Base-by-base conservation (phyloP, 2,888 invertebrate species). In the Trichopria drosophilae region DNA sequence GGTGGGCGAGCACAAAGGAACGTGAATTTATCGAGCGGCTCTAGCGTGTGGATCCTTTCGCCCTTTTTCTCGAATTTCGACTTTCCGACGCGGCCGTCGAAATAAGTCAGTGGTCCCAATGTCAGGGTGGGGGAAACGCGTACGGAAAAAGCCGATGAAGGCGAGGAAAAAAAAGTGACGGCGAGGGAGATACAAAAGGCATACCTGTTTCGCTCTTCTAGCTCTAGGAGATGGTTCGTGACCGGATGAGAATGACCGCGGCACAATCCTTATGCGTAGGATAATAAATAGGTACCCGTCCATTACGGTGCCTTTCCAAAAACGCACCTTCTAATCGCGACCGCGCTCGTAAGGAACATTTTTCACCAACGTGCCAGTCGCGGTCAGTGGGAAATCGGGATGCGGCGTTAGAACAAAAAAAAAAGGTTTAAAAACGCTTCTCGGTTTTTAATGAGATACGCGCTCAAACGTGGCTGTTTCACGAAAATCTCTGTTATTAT, bases 11-110 rank as follows among this genome's bases (percentile, higher is more conserved):
- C 57, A 61, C 61, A 61, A 61, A 61, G 47, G 59, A 55, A 44
- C 44, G 53, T 55, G 60, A 58, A 59, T 60, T 59, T 60, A 60
- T 62, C 59, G 59, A 55, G 53, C 58, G 55, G 44, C 47, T 57
- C 41, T 51, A 51, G 58, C 59, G 59, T 59, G 53, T 56, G 52
- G 52, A 47, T 52, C 22, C 15, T 15, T 31, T 26, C 19, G 16
- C 34, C 28, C 16, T 16, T 39, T 32, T 23, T 15, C 24, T 37
- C 31, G 6, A 44, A 36, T 40, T 32, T 32, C 51, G 52, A 44
- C 50, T 50, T 49, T 49, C 48, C 55, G 42, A 55, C 44, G 42
- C 42, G 41, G 50, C n/a, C 56, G 49, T 47, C 42, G 44, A 48
- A 29, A 45, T 50, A 52, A 43, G 34, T 53, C 45, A 53, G 53